Conservation (phyloP, 2,113 vertebrate species). For the Chloropsis cyanopogon region DNA sequence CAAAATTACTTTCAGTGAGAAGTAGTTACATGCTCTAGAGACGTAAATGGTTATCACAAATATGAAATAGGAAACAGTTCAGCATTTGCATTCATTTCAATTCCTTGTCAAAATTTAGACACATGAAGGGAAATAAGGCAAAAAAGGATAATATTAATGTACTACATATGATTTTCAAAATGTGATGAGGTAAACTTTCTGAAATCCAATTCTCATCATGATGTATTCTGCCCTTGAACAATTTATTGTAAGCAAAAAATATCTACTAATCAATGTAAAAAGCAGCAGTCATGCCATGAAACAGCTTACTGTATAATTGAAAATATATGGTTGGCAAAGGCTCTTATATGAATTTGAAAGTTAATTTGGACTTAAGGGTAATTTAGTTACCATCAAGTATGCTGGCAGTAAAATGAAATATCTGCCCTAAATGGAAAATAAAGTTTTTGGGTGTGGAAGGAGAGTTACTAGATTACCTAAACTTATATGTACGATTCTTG, state of each 20-base stretch:
- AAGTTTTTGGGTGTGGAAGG: neutral
- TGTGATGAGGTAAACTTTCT: neutral
- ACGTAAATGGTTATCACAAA: neutral
- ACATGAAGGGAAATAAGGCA: neutral
- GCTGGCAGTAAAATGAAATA: neutral
- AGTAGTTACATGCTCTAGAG: neutral
- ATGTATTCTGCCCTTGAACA: neutral
- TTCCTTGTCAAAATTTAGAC: neutral
- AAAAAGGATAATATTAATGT: neutral
- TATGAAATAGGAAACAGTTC: neutral
- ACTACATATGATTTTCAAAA: neutral
- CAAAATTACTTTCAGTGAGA: neutral
- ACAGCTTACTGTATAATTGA: neutral
- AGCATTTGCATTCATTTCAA: neutral
- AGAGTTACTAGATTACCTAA: neutral
- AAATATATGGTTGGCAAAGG: neutral
- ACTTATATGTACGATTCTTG: neutral
- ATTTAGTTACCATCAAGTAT: neutral
- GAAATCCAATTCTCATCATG: neutral
- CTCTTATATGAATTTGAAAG: neutral
- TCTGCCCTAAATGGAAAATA: neutral
- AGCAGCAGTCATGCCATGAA: neutral
- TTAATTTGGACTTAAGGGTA: neutral
- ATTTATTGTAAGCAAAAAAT: neutral
- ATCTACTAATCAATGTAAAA: neutral